Base-by-base conservation (phyloP, 2,888 invertebrate genomes). In the Chelonus formosanus region DNA sequence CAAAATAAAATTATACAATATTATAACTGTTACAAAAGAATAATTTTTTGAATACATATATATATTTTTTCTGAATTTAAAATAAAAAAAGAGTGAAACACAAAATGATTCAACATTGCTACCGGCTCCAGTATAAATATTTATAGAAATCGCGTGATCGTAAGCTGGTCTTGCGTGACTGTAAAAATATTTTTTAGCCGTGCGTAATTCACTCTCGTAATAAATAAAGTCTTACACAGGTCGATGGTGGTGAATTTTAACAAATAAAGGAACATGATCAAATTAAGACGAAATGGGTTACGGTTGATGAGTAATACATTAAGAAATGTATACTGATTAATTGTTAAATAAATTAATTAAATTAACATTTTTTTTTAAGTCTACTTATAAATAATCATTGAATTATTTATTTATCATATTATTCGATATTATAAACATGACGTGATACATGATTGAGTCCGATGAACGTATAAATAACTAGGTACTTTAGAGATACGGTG, bases 131-230 rank as follows among this genome's bases (percentile, higher is more conserved):
- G 6, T 6, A 66, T 66, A 66, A 66, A 66, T 66, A 66, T 66
- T 66, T 66, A 66, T 66, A 66, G 61, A 66, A 61, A 66, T 66
- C 61, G 65, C 65, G 65, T 66, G 65, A 66, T 61, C 60, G 61
- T 44, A 61, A 55, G 56, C 65, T 48, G 60, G 48, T 61, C 61
- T 61, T 61, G 65, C 65, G 65, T 66, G 65, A 66, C 65, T 56
- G 61, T 61, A 61, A 65, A 66, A 66, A 66, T 66, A 66, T 66
- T 66, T 56, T 44, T 66, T 66, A 47, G 57, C 65, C 35, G 56
- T 44, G 65, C 65, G 60, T 65, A 65, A 65, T 65, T 65, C 60
- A 61, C 65, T 65, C 60, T 55, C 44, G 65, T 66, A 66, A 66
- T 66, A 66, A 66, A 66, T 66, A 66, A 66, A 48, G 52, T 66